Evolutionary conservation across 2,888 invertebrate species (phyloP).

Genomic region (Margaritifera margaritifera): DNA sequence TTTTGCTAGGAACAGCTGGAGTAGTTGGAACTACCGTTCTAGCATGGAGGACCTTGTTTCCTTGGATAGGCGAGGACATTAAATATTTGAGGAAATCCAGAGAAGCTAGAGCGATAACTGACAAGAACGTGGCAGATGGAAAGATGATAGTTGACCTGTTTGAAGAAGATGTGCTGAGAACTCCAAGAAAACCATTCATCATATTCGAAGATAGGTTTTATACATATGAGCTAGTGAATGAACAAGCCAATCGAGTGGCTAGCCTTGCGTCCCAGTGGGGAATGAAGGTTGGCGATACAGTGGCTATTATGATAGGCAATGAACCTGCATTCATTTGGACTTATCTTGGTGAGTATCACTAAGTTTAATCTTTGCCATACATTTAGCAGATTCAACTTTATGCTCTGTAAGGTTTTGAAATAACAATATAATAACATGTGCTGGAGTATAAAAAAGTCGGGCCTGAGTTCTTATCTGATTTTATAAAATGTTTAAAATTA

Average conservation of each 20-base stretch:
- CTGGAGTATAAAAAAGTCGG: too few species aligned
- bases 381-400: too few species aligned
- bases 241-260: slow-evolving; percentile 65
- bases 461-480: too few species aligned
- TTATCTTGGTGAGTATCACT: too few species aligned
- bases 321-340: slow-evolving; percentile 60
- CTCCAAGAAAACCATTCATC: slow-evolving; percentile 54
- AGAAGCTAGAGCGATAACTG: slow-evolving; percentile 11
- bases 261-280: slow-evolving; percentile 50
- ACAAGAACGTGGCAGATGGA: slow-evolving; percentile 16
- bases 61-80: slow-evolving; percentile 56
- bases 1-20: slow-evolving; percentile 47
- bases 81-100: slow-evolving; percentile 28
- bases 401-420: too few species aligned
- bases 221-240: slow-evolving; percentile 59
- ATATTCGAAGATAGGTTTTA: slow-evolving; percentile 62
- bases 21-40: slow-evolving; percentile 43
- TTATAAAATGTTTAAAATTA: too few species aligned
- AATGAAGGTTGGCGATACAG: slow-evolving; percentile 52
- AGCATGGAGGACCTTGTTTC: slow-evolving; percentile 56
- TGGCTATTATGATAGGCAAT: slow-evolving; percentile 63
- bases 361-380: too few species aligned
- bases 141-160: slow-evolving; percentile 48
- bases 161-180: slow-evolving; percentile 48
- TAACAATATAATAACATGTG: too few species aligned